Base-by-base conservation (phyloP, 2,888 invertebrate species). In the Esperia sulphurella region DNA sequence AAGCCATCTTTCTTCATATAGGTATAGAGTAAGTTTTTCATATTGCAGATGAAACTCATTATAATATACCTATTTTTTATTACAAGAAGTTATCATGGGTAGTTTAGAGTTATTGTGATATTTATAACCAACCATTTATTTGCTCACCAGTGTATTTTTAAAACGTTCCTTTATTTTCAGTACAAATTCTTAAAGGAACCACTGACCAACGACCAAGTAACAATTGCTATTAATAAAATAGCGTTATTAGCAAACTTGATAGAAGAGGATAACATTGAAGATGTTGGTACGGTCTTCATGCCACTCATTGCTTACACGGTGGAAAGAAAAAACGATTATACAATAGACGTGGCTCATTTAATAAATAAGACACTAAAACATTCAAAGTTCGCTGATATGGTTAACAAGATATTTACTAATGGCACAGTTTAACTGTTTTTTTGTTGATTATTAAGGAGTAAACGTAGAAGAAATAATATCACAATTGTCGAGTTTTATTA, bases 171-270 rank as follows among this genome's bases (percentile, higher is more conserved):
- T 46, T 35, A 6, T 35, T 85, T 84, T 46, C 80, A 89, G 88
- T 80, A 77, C 52, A 79, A 83, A 63, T 83, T 70, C 58, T 59
- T 87, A 35, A 69, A 63, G 43, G 75, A 75, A 48, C 79, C 81
- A 0, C 46, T 84, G 5, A 62, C 65, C 8, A 68, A 79, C 41
- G 54, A 45, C 21, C 75, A 81, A 63, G 73, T 84, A 7, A 46
- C 59, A 33, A 54, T 48, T 3, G 68, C 73, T 1, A 49, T 78
- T 13, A 61, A 63, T 12, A 78, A 74, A 58, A 58, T 83, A 13
- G 55, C 64, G 31, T 52, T 63, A 8, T 57, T 74, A 33, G 65
- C 72, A 6, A 71, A 73, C 49, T 45, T 65, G 14, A 53, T 71
- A 2, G 57, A 66, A 21, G 64, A 63, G 35, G 61, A 60, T 1